Percentiles rank a stretch among this genome's conserved stretches.
Conservation (phyloP, 2,113 vertebrate species). For the Mesembrinibis cayennensis region DNA sequence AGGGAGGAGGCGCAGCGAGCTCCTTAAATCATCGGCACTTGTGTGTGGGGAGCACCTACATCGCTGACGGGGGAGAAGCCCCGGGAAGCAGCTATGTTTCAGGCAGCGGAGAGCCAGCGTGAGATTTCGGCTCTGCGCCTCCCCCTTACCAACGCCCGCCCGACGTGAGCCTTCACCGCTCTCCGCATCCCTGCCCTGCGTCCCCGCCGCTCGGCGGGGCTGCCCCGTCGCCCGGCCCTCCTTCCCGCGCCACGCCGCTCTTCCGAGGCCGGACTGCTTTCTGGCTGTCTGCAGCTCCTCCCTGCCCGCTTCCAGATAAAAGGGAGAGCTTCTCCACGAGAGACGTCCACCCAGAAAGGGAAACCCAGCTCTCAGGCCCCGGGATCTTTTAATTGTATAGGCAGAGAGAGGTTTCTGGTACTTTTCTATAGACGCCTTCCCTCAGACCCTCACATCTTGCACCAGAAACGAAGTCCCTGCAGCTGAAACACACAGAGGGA, state of each 20-base stretch:
- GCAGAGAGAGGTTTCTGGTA: not conserved
- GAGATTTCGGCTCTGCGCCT: not conserved
- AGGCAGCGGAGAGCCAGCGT: not conserved
- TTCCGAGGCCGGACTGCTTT: not conserved
- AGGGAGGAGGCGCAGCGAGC: not conserved
- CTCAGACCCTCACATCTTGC: not conserved
- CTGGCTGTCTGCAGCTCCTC: not conserved
- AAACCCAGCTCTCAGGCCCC: rapidly evolving
- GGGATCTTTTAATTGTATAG: not conserved
- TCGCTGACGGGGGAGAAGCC: not conserved
- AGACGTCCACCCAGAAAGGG: not conserved
- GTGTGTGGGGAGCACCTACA: slow-evolving; percentile 7
- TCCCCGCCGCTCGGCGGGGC: not conserved
- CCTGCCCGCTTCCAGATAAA: not conserved
- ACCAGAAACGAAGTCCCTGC: not conserved
- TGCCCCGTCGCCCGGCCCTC: not conserved
- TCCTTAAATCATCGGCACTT: not conserved
- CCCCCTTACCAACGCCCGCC: rapidly evolving
- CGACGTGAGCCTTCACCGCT: not conserved
- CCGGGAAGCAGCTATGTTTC: not conserved
- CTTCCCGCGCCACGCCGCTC: rapidly evolving
- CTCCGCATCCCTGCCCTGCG: not conserved
- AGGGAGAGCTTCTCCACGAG: not conserved
- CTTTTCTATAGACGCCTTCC: not conserved
- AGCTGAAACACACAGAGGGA: not conserved